These are phyloP conservation scores for Salvelinus sp. DNA, from an alignment of 2,113 vertebrate genomes.

Conservation along the genomic window DNA sequence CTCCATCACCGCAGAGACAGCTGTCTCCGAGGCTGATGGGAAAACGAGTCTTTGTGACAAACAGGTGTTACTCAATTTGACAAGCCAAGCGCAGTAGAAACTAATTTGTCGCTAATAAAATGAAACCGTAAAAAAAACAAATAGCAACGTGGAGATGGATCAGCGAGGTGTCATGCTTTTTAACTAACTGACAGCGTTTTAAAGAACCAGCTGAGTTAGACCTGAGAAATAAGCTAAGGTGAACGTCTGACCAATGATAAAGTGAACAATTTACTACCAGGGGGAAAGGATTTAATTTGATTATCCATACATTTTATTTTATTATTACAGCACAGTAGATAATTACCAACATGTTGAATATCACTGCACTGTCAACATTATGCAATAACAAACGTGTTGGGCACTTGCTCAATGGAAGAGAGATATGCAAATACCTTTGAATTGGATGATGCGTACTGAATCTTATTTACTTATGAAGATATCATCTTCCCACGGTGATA, in stretches of 20 bases:
- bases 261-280: not conserved
- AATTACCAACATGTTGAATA: not conserved
- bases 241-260: not conserved
- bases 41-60: constrained; percentile 28
- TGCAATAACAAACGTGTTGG: not conserved
- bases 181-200: no score
- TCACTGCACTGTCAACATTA: not conserved
- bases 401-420: no score
- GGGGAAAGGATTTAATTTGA: not conserved
- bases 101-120: no score
- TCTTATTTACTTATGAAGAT: no score
- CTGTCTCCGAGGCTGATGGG: constrained; percentile 49
- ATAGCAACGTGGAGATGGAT: not conserved
- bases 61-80: constrained; percentile 19
- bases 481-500: no score
- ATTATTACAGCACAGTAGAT: not conserved
- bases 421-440: no score
- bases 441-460: no score
- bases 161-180: not conserved
- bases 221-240: not conserved
- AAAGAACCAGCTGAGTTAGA: not conserved
- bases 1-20: constrained; percentile 44
- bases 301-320: not conserved
- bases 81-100: constrained; percentile 39
- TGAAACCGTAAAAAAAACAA: constrained; percentile 15